Conservation (phyloP, 2,888 invertebrate genomes). For the Caradrina clavipalpis region DNA sequence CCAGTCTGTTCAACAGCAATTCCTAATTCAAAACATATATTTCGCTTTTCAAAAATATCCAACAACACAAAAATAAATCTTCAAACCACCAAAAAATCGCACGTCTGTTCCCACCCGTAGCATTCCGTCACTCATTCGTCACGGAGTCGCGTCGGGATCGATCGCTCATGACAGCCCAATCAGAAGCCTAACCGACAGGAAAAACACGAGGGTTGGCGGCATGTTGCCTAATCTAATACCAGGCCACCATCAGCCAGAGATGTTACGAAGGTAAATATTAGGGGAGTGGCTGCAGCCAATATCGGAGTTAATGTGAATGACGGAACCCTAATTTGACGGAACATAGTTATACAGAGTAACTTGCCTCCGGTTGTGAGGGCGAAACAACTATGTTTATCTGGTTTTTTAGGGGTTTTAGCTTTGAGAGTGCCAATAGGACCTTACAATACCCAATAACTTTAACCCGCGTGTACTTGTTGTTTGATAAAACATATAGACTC, state of each 20-base stretch:
- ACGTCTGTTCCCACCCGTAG: slow-evolving; percentile 53
- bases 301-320: slow-evolving; percentile 47
- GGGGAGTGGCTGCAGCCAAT: slow-evolving; percentile 52
- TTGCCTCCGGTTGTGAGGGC: slow-evolving; percentile 4
- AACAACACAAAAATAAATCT: background rate
- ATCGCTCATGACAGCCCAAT: slow-evolving; percentile 85
- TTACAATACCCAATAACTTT: too few relatives aligned
- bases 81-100: slow-evolving; percentile 52
- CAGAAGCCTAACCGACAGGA: slow-evolving; percentile 74
- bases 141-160: slow-evolving; percentile 58
- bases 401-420: slow-evolving; percentile 5
- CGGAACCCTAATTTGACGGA: slow-evolving; percentile 40
- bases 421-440: background rate
- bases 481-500: too few relatives aligned
- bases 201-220: slow-evolving; percentile 62
- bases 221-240: slow-evolving; percentile 58
- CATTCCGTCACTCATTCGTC: slow-evolving; percentile 72
- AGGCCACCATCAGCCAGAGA: slow-evolving; percentile 44
- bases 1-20: too few relatives aligned
- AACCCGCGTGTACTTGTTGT: too few relatives aligned
- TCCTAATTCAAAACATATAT: background rate
- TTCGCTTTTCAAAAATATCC: background rate
- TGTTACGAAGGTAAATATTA: slow-evolving; percentile 39
- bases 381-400: slow-evolving; percentile 13
- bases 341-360: slow-evolving; percentile 29